These are phyloP conservation scores for Pelvicachromis taeniatus DNA, from an alignment of 2,113 vertebrate genomes.

Conservation along the genomic window DNA sequence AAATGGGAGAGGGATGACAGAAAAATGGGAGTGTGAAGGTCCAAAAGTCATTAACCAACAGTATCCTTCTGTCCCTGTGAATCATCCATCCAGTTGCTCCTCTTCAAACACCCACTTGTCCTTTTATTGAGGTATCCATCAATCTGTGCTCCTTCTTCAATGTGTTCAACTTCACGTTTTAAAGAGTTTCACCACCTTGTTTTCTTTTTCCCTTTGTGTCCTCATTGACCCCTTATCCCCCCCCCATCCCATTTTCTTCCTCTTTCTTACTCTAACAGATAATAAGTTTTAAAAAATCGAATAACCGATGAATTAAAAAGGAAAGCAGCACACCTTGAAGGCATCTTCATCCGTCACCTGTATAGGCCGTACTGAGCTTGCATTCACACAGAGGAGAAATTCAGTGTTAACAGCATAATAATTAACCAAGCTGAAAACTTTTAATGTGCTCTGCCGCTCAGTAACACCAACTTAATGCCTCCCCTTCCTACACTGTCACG, in stretches of 20 bases:
- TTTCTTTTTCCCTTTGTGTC: not conserved
- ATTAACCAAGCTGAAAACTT: not conserved
- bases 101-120: not conserved
- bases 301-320: conserved; percentile 7
- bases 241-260: no score
- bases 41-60: conserved; percentile 26
- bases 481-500: not conserved
- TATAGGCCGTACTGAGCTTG: not conserved
- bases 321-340: not conserved
- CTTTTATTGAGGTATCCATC: conserved; percentile 2
- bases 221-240: not conserved
- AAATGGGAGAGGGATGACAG: conserved; percentile 5
- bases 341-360: not conserved
- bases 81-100: conserved; percentile 20
- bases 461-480: not conserved
- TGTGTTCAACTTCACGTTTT: not conserved
- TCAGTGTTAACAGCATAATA: not conserved
- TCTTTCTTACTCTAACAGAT: not conserved
- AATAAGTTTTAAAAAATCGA: not conserved
- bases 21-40: not conserved
- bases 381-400: not conserved
- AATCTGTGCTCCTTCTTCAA: not conserved
- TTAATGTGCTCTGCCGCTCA: not conserved
- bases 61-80: not conserved
- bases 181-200: not conserved